Evolutionary conservation across 2,888 invertebrate species (phyloP), one percentile per base, ranked within the genome.

Genomic region (Dynastes hyllus): DNA sequence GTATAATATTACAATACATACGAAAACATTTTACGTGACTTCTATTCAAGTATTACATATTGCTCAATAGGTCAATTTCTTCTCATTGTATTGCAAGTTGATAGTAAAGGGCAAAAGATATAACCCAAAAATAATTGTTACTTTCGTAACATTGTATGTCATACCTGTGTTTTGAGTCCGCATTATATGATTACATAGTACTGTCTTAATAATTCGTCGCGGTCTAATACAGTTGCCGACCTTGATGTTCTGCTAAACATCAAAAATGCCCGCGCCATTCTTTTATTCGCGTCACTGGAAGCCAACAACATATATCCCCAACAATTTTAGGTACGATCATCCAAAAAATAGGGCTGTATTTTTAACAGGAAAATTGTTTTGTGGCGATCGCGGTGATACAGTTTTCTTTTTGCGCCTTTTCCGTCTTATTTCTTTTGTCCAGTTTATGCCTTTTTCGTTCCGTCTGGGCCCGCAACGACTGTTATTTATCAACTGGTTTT

Each of bases 401-500:
- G 58, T 73, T 73, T 40, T 40, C 55, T 67, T 67, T 53, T 67
- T 67, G 45, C 27, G 22, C 67, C 45, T 32, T 27, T 67, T 67
- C 45, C 32, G 32, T 71, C 58, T 61, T 22, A 40, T 61, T 58
- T 40, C 40, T 40, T 40, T 53, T 9, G 58, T 0, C 11, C 29
- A 9, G 27, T 40, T 58, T 73, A 55, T 58, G 53, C 55, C 55
- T 16, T 58, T 53, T 73, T 58, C 58, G 58, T 73, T 73, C 37
- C 58, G n/a, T 40, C 58, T 6, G 5, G 55, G 51, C 22, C 73
- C 58, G 58, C 58, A 58, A 73, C 37, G 55, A 40, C 58, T 55
- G 73, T 58, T 73, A 73, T 58, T 73, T 73, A 73, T 73, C 58
- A 73, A 73, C 73, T 58, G 73, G 73, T 73, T 73, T 40, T 73